These are phyloP conservation scores for Anthopleura xanthogrammica DNA, from an alignment of 92 coral and sea anemone species.

Conservation along the genomic window DNA sequence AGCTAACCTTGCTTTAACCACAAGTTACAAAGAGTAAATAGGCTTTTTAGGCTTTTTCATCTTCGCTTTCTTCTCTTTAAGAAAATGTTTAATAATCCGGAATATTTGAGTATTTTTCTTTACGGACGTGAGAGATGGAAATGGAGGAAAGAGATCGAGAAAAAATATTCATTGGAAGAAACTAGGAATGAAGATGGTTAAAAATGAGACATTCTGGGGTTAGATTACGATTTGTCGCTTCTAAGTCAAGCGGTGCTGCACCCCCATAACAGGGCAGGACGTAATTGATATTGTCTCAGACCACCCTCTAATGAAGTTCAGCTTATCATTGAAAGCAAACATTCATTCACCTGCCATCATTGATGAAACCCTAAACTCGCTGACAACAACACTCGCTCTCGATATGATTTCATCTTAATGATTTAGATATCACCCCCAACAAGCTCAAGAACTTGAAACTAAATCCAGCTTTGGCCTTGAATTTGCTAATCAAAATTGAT, in stretches of 20 bases:
- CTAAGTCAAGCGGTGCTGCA: constrained; percentile 1
- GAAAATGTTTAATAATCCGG: background rate
- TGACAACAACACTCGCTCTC: background rate
- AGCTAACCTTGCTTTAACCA: background rate
- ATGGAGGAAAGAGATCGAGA: background rate
- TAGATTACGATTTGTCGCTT: background rate
- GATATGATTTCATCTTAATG: background rate
- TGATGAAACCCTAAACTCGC: background rate
- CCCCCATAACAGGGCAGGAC: constrained; percentile 17
- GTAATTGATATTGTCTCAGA: constrained; percentile 19
- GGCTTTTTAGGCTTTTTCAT: background rate
- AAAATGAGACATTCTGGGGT: background rate
- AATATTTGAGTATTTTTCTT: background rate
- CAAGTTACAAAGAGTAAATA: no score
- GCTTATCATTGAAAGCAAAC: constrained; percentile 10
- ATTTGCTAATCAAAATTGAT: background rate
- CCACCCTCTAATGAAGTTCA: constrained; percentile 31
- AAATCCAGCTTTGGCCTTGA: background rate
- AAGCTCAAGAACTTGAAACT: background rate
- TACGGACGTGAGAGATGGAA: background rate
- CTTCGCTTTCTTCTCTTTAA: background rate
- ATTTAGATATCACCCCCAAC: background rate
- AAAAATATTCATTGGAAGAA: background rate
- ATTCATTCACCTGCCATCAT: background rate
- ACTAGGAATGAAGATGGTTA: background rate